Conservation (phyloP, 2,888 invertebrate species). For the Nipponacmea schrenckii region DNA sequence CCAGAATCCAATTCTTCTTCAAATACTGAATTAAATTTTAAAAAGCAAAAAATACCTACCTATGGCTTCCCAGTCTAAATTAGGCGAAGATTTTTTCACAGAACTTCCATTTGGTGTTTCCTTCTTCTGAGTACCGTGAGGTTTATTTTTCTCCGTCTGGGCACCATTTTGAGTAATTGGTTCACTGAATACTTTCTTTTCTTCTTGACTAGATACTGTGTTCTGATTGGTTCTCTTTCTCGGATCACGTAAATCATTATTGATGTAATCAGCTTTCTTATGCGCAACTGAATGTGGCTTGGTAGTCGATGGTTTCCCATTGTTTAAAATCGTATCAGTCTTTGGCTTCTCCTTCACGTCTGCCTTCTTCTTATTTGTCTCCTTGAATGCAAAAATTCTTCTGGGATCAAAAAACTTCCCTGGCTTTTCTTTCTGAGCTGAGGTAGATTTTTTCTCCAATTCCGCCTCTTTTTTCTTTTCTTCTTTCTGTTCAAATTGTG, state of each 20-base stretch:
- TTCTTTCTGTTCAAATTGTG: background rate
- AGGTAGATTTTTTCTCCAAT: background rate
- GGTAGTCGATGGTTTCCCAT: slow-evolving; percentile 54
- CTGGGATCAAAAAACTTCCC: slow-evolving; percentile 57
- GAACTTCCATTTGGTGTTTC: background rate
- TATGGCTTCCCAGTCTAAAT: slow-evolving; percentile 1
- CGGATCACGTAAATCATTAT: slow-evolving; percentile 58
- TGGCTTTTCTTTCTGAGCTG: slow-evolving; percentile 24
- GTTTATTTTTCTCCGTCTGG: slow-evolving; percentile 15
- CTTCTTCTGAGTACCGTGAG: background rate
- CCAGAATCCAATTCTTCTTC: too few species aligned
- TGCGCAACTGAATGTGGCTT: slow-evolving; percentile 40
- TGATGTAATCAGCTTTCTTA: slow-evolving; percentile 60
- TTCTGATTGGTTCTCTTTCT: slow-evolving; percentile 46
- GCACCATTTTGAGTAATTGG: slow-evolving; percentile 28
- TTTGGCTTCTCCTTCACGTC: slow-evolving; percentile 10
- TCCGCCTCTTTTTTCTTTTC: slow-evolving; percentile 2
- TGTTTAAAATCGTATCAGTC: slow-evolving; percentile 50
- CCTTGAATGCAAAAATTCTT: slow-evolving; percentile 55
- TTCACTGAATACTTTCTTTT: slow-evolving; percentile 16
- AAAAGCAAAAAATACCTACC: background rate
- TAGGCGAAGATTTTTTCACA: slow-evolving; percentile 2
- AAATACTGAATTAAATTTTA: too few species aligned
- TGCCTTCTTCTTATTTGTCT: slow-evolving; percentile 35
- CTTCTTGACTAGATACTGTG: slow-evolving; percentile 18